phyloP scores from a whole-genome alignment of 2,113 vertebrate species.

The Pelodiscus sinensis region DNA sequence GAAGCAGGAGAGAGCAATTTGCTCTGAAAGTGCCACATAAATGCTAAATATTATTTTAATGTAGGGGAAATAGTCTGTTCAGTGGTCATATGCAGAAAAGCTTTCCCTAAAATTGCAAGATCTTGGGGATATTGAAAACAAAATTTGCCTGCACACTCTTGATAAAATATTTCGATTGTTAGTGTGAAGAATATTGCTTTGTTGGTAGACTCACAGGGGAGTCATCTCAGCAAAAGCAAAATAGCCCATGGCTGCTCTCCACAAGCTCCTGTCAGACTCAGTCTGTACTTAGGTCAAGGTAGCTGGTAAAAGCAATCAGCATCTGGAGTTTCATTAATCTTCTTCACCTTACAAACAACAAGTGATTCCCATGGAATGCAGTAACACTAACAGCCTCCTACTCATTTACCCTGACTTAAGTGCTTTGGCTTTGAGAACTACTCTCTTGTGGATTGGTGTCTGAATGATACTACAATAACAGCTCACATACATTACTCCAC shows the following conservation, averaged over 20 bases:
- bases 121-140: background rate
- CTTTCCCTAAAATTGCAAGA: background rate
- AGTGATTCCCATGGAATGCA: conserved; percentile 17
- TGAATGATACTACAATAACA: background rate
- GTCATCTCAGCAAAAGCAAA: conserved; percentile 48
- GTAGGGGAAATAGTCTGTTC: background rate
- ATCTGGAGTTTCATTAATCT: conserved; percentile 61
- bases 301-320: conserved; percentile 44
- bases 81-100: background rate
- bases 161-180: conserved; percentile 14
- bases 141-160: background rate
- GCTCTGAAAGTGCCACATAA: background rate
- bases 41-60: background rate
- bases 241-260: conserved; percentile 50
- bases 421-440: conserved; percentile 15
- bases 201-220: conserved; percentile 48
- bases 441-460: background rate
- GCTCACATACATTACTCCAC: background rate
- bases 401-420: conserved; percentile 34
- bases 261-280: conserved; percentile 49
- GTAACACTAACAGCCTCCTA: conserved; percentile 28
- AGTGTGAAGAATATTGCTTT: conserved; percentile 44
- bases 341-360: conserved; percentile 44
- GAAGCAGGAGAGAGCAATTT: background rate
- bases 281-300: conserved; percentile 43